Percentiles rank a stretch among this genome's conserved stretches.
phyloP scores from a whole-genome alignment of 1,140 invertebrate species.

The Diabrotica undecimpunctata region DNA sequence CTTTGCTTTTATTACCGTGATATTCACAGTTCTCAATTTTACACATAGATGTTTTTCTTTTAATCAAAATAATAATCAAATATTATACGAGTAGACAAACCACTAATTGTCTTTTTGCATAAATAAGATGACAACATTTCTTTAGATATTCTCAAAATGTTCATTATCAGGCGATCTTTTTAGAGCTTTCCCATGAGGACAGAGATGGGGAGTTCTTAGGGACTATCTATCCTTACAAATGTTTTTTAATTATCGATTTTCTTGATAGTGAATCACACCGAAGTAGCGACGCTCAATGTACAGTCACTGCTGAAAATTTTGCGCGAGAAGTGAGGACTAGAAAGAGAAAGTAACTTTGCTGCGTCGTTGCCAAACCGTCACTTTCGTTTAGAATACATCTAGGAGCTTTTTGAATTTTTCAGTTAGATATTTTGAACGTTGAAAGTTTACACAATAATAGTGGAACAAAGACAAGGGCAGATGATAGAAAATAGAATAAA shows the following conservation, averaged over 20 bases:
- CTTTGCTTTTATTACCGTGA: too few relatives aligned
- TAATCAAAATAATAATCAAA: neutral
- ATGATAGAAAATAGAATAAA: too few relatives aligned
- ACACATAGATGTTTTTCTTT: too few relatives aligned
- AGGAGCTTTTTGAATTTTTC: neutral
- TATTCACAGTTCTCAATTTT: too few relatives aligned
- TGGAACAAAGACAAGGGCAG: too few relatives aligned
- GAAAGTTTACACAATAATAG: too few relatives aligned
- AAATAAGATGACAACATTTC: neutral
- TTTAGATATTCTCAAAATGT: neutral
- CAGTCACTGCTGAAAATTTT: slow-evolving; percentile 17
- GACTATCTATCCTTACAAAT: neutral
- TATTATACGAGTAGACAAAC: neutral
- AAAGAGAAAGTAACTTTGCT: neutral
- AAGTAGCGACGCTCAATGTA: slow-evolving; percentile 7
- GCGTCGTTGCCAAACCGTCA: slow-evolving; percentile 8
- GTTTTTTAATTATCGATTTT: slow-evolving; percentile 17
- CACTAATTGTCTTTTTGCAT: neutral
- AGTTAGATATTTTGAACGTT: too few relatives aligned
- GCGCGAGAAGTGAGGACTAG: neutral
- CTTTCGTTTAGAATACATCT: neutral
- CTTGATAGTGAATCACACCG: slow-evolving; percentile 15
- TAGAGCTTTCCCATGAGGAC: too few relatives aligned
- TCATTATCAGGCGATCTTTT: neutral
- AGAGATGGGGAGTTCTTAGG: neutral